Conservation (phyloP, 2,888 invertebrate genomes). For the Torymus texanus region DNA sequence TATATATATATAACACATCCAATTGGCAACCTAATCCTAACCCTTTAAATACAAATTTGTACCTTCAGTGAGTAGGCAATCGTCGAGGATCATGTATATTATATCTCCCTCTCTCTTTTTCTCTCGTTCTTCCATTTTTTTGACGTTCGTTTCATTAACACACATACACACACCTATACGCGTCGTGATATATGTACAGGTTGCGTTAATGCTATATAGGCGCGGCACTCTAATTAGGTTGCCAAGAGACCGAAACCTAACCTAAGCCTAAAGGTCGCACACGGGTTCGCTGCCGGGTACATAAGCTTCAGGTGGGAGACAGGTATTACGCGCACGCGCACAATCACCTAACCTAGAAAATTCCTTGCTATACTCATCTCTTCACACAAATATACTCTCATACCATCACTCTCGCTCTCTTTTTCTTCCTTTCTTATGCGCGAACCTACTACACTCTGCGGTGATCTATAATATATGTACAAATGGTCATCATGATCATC, state of each 20-base stretch:
- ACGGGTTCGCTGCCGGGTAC: not conserved
- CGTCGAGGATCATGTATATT: slow-evolving; percentile 13
- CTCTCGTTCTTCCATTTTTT: not conserved
- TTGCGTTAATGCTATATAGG: no score
- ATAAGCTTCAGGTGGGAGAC: not conserved
- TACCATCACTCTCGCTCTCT: not conserved
- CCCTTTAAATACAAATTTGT: slow-evolving; percentile 46
- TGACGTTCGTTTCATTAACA: not conserved
- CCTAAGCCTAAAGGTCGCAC: slow-evolving; percentile 7
- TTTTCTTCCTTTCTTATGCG: not conserved
- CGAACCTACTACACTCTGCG: slow-evolving; percentile 1
- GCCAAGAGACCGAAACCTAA: slow-evolving; percentile 37
- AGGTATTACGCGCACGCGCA: not conserved
- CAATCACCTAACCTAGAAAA: slow-evolving; percentile 29
- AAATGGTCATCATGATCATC: slow-evolving; percentile 22
- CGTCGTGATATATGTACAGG: not conserved
- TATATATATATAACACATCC: slow-evolving; percentile 40
- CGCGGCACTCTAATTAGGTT: slow-evolving; percentile 33
- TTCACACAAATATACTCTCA: not conserved
- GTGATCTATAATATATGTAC: slow-evolving; percentile 31
- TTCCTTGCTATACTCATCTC: slow-evolving; percentile 21
- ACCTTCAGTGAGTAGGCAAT: slow-evolving; percentile 35
- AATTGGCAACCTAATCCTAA: slow-evolving; percentile 44
- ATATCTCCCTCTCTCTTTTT: not conserved
- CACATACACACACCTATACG: not conserved